These are phyloP conservation scores for Silurus aristotelis DNA, from an alignment of 2,797 vertebrate species.

Conservation along the genomic window DNA sequence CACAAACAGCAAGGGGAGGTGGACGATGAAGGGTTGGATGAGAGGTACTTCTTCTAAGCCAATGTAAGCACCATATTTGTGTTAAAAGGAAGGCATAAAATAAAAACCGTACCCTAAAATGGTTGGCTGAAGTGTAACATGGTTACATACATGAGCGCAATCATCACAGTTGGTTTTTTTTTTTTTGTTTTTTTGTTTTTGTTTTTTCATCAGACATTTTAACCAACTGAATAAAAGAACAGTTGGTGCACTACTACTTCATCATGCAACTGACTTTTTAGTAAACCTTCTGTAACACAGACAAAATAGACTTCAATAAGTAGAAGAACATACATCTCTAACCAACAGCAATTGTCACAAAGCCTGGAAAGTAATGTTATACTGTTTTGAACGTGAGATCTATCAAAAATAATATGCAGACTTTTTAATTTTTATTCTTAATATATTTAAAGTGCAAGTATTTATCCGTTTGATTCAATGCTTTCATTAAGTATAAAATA, in stretches of 20 bases:
- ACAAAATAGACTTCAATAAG: slow-evolving; percentile 84
- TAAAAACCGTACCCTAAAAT: slow-evolving; percentile 62
- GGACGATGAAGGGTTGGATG: slow-evolving; percentile 72
- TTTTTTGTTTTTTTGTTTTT: neutral
- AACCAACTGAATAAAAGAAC: slow-evolving; percentile 77
- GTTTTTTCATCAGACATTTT: slow-evolving; percentile 72
- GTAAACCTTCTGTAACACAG: slow-evolving; percentile 83
- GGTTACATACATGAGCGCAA: slow-evolving; percentile 77
- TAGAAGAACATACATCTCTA: slow-evolving; percentile 81
- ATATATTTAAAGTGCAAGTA: slow-evolving; percentile 88
- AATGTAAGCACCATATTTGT: slow-evolving; percentile 83
- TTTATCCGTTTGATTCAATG: slow-evolving; percentile 84
- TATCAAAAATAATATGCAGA: slow-evolving; percentile 88
- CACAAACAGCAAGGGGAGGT: slow-evolving; percentile 74
- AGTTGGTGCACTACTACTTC: slow-evolving; percentile 81
- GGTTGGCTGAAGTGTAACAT: slow-evolving; percentile 72
- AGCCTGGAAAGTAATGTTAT: slow-evolving; percentile 77
- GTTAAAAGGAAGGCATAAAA: slow-evolving; percentile 77
- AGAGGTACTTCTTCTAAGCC: slow-evolving; percentile 75
- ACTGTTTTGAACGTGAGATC: slow-evolving; percentile 81
- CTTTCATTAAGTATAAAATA: slow-evolving; percentile 86
- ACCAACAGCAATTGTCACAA: slow-evolving; percentile 81
- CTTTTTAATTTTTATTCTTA: slow-evolving; percentile 75
- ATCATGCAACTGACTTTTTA: slow-evolving; percentile 83
- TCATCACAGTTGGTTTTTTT: slow-evolving; percentile 74